Conservation (phyloP, 2,888 invertebrate species). For the Drosophila pullipes region DNA sequence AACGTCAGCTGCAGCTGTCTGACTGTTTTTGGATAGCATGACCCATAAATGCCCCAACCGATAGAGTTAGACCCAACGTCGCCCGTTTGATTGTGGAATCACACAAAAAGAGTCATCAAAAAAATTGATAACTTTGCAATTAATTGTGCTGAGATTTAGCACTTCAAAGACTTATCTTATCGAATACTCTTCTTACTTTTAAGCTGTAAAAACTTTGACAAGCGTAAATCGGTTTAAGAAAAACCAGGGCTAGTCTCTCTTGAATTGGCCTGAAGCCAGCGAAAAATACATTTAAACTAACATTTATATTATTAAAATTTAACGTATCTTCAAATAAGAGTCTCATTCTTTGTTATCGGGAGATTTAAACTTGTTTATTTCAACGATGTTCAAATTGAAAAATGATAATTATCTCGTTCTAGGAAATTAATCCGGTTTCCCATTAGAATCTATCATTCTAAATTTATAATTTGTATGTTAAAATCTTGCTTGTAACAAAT, state of each 20-base stretch:
- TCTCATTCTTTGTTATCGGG: not conserved
- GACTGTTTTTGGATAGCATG: slow-evolving; percentile 46
- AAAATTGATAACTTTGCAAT: not conserved
- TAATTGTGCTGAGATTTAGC: not conserved
- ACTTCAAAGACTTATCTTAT: not conserved
- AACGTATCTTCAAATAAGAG: not conserved
- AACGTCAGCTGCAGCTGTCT: slow-evolving; percentile 56
- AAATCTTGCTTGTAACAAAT: not conserved
- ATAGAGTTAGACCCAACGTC: slow-evolving; percentile 4
- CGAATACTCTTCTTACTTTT: not conserved
- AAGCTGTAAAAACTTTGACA: not conserved
- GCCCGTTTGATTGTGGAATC: slow-evolving; percentile 4
- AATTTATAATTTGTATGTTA: slow-evolving; percentile 2
- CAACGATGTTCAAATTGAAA: not conserved
- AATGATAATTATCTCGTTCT: not conserved
- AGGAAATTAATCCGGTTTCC: not conserved
- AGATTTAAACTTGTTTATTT: not conserved
- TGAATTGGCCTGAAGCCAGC: not conserved
- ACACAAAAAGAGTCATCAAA: slow-evolving; percentile 2
- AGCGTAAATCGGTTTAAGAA: not conserved
- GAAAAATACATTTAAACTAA: not conserved
- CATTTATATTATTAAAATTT: not conserved
- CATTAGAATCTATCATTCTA: not conserved
- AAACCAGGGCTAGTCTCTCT: not conserved
- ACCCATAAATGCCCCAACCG: slow-evolving; percentile 43